Evolutionary conservation across 2,888 invertebrate species (phyloP).

Genomic region (Tetranychus truncatus): DNA sequence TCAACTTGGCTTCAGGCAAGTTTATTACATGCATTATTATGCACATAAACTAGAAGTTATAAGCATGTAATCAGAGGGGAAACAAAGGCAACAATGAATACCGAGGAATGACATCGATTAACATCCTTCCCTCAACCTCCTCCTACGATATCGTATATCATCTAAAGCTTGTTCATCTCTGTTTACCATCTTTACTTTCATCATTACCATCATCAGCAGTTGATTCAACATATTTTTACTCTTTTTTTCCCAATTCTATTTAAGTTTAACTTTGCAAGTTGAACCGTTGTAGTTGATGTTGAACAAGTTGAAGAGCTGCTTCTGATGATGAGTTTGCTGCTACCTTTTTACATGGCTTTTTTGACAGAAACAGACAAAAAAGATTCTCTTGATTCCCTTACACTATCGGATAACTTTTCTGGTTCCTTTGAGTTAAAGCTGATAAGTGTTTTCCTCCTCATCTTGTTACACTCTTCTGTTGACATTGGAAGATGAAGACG

Average conservation of each 20-base stretch:
- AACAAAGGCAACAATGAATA: neutral
- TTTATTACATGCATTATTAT: neutral
- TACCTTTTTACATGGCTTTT: neutral
- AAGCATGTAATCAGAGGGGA: neutral
- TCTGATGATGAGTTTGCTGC: neutral
- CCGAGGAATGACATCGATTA: neutral
- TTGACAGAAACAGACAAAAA: neutral
- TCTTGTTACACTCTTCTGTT: neutral
- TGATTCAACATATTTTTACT: no score
- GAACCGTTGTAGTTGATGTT: neutral
- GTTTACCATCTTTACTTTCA: neutral
- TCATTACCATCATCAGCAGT: neutral
- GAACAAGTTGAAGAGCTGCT: neutral
- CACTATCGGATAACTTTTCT: neutral
- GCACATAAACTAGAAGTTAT: neutral
- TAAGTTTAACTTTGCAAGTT: no score
- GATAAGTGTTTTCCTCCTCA: neutral
- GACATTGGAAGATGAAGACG: neutral
- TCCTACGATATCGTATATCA: slow-evolving; percentile 1
- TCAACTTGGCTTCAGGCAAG: neutral
- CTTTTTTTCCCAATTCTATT: no score
- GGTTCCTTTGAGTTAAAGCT: neutral
- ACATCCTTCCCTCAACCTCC: neutral
- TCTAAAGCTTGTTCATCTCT: neutral
- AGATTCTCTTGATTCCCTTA: neutral